A percentile compares a stretch with the other conserved stretches of the same genome.
These are phyloP conservation scores for Tamandua tetradactyla DNA, from an alignment of 2,797 vertebrate species.

Conservation along the genomic window DNA sequence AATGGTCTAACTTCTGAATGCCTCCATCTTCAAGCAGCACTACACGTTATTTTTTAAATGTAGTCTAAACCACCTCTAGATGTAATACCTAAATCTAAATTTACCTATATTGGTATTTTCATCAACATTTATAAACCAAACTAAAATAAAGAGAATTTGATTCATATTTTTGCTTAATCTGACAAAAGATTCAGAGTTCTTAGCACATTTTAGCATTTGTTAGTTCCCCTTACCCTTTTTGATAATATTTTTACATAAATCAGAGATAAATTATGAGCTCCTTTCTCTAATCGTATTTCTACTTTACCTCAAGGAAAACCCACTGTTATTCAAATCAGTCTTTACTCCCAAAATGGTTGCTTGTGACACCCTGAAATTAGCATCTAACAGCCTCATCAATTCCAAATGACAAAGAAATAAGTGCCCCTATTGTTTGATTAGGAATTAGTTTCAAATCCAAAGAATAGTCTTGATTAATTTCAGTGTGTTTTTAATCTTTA, in stretches of 20 bases:
- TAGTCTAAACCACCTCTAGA: background rate
- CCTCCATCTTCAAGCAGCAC: background rate
- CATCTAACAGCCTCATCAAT: constrained; percentile 80
- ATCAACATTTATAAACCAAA: background rate
- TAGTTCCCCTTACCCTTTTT: constrained; percentile 61
- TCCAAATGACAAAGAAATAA: constrained; percentile 77
- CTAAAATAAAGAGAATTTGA: constrained; percentile 2
- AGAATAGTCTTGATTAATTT: constrained; percentile 66
- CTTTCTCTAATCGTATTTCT: constrained; percentile 80
- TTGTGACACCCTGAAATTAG: constrained; percentile 82
- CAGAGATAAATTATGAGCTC: constrained; percentile 78
- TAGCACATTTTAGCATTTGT: constrained; percentile 52
- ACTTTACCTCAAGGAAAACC: constrained; percentile 79
- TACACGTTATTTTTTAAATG: background rate
- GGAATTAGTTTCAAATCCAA: constrained; percentile 72
- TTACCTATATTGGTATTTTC: background rate
- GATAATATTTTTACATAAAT: constrained; percentile 80
- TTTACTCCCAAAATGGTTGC: constrained; percentile 76
- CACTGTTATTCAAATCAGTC: constrained; percentile 79
- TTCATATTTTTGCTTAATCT: constrained; percentile 12
- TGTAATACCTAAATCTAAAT: background rate
- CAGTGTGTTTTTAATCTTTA: constrained; percentile 66
- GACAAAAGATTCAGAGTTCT: constrained; percentile 50
- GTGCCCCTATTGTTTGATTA: constrained; percentile 70
- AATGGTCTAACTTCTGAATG: background rate